Conservation (phyloP, 2,888 invertebrate genomes). For the Idaea straminata region DNA sequence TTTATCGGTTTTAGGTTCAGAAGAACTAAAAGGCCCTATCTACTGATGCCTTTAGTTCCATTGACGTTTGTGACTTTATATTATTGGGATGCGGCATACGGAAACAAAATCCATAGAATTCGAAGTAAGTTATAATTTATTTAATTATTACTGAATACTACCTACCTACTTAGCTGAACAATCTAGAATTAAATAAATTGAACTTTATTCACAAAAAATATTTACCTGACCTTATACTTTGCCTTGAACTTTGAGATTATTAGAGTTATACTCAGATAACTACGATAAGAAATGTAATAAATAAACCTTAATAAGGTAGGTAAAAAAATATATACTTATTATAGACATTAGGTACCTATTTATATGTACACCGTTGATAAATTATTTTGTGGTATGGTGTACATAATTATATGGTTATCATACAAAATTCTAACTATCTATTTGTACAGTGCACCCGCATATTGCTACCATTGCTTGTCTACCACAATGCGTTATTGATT, state of each 20-base stretch:
- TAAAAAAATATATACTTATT: too few relatives aligned
- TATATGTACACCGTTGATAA: too few relatives aligned
- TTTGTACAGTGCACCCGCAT: not conserved
- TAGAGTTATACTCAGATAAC: not conserved
- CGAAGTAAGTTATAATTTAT: slow-evolving; percentile 76
- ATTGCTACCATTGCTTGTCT: not conserved
- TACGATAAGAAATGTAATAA: too few relatives aligned
- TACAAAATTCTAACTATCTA: not conserved
- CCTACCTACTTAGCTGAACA: not conserved
- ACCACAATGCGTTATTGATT: not conserved
- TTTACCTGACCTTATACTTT: not conserved
- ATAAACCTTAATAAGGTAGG: too few relatives aligned
- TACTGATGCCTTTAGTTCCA: slow-evolving; percentile 85
- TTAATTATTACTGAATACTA: not conserved
- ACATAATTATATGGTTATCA: too few relatives aligned
- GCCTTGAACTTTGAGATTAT: not conserved
- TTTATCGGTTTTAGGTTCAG: slow-evolving; percentile 70
- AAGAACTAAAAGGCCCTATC: slow-evolving; percentile 79
- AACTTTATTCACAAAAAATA: not conserved
- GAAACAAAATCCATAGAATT: slow-evolving; percentile 87
- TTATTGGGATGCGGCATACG: slow-evolving; percentile 88
- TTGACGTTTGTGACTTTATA: slow-evolving; percentile 86
- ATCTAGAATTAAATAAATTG: not conserved
- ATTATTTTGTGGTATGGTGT: too few relatives aligned
- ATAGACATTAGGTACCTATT: too few relatives aligned